A percentile compares a stretch with the other conserved stretches of the same genome.
Conservation (phyloP, 92 coral and sea anemone genomes). For the Porites divaricata region DNA sequence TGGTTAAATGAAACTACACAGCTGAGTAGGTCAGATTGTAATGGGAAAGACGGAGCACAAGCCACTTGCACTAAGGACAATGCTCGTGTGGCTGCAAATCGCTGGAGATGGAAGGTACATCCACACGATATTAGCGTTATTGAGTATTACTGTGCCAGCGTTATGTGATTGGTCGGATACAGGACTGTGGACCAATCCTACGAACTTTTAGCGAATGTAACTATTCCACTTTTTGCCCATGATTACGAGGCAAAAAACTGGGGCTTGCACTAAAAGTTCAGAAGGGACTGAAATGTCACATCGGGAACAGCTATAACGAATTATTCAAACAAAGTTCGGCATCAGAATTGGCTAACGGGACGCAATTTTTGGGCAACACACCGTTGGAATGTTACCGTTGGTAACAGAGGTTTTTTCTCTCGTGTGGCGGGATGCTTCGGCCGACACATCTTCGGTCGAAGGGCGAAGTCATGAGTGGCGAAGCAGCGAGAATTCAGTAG, state of each 20-base stretch:
- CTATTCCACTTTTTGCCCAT: background rate
- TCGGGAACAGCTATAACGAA: background rate
- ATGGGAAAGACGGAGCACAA: background rate
- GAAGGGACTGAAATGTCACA: background rate
- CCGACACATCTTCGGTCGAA: too few relatives aligned
- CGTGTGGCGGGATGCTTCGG: too few relatives aligned
- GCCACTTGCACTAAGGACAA: conserved; percentile 21
- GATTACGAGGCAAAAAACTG: background rate
- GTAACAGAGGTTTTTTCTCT: too few relatives aligned
- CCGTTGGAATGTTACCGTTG: too few relatives aligned
- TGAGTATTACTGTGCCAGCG: conserved; percentile 27
- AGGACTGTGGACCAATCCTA: conserved; percentile 15
- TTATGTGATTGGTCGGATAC: conserved; percentile 17
- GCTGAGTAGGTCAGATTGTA: background rate
- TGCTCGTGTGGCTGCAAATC: conserved; percentile 23
- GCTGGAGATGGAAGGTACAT: conserved; percentile 32
- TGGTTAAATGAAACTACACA: conserved; percentile 39
- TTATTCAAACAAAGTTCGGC: too few relatives aligned
- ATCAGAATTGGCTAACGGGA: too few relatives aligned
- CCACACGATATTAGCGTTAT: conserved; percentile 14
- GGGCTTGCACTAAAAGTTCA: background rate
- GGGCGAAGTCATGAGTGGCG: too few relatives aligned
- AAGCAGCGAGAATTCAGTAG: too few relatives aligned
- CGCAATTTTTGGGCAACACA: too few relatives aligned
- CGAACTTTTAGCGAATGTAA: background rate